These are phyloP conservation scores for Rhogogaster chlorosoma DNA, from an alignment of 2,888 invertebrate species.

Conservation along the genomic window DNA sequence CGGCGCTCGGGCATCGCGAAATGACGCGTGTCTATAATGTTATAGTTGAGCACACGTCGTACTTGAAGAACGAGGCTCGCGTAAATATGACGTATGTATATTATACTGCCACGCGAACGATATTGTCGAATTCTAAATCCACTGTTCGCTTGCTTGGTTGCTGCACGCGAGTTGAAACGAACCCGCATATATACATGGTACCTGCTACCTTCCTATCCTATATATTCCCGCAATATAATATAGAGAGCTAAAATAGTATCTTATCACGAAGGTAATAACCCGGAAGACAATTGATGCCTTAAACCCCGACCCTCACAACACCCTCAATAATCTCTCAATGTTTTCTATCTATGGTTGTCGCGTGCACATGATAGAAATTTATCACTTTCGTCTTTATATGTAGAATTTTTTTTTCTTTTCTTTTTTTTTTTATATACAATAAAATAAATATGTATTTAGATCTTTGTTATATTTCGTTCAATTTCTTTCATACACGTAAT, in stretches of 20 bases:
- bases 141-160: background rate
- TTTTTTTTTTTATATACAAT: background rate
- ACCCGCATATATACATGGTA: background rate
- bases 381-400: background rate
- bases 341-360: background rate
- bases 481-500: background rate
- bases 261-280: slow-evolving; percentile 49
- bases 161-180: slow-evolving; percentile 4
- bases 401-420: background rate
- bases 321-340: slow-evolving; percentile 13
- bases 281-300: slow-evolving; percentile 42
- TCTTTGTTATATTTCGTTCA: too few species aligned
- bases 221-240: slow-evolving; percentile 1
- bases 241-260: slow-evolving; percentile 28
- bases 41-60: background rate
- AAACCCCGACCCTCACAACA: slow-evolving; percentile 25
- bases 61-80: background rate
- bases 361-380: background rate
- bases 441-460: too few species aligned
- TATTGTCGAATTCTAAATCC: slow-evolving; percentile 5
- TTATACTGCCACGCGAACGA: background rate
- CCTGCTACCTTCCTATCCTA: too few species aligned
- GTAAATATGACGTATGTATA: background rate
- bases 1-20: background rate
- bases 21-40: background rate